Conservation (phyloP, 2,888 invertebrate genomes). For the Drosophila anceps region DNA sequence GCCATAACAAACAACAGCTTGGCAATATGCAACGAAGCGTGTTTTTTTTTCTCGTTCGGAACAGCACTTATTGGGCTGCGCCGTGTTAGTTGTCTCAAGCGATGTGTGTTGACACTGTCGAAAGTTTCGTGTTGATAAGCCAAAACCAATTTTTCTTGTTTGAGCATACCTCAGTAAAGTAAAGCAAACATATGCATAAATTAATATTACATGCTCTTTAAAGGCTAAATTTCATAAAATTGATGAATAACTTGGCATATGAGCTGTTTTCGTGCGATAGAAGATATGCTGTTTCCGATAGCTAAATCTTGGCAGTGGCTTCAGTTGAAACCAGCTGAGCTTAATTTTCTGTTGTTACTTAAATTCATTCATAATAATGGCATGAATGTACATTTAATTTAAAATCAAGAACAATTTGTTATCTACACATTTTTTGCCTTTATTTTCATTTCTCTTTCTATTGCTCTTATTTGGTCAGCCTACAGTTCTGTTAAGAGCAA, state of each 20-base stretch:
- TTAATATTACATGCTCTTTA: not conserved
- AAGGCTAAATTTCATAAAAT: not conserved
- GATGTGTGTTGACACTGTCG: slow-evolving; percentile 26
- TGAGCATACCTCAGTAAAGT: slow-evolving; percentile 22
- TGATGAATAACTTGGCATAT: not conserved
- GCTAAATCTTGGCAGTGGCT: not conserved
- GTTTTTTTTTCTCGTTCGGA: slow-evolving; percentile 6
- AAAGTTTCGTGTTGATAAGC: slow-evolving; percentile 35
- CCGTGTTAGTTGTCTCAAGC: slow-evolving; percentile 10
- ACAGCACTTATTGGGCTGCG: not conserved
- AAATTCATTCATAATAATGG: not conserved
- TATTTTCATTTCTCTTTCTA: not conserved
- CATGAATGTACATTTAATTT: not conserved
- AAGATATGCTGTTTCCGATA: no score
- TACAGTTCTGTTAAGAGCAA: not conserved
- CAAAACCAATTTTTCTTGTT: slow-evolving; percentile 12
- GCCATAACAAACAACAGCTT: slow-evolving; percentile 7
- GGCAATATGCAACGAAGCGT: slow-evolving; percentile 58
- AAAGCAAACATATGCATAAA: not conserved
- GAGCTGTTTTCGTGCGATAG: no score
- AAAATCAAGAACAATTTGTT: not conserved
- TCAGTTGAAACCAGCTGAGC: not conserved
- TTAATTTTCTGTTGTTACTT: no score
- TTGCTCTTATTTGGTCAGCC: not conserved
- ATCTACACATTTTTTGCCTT: not conserved